Percentiles rank a stretch among this genome's conserved stretches.
Evolutionary conservation across 2,113 vertebrate species (phyloP).

Genomic region (Petaurus breviceps): DNA sequence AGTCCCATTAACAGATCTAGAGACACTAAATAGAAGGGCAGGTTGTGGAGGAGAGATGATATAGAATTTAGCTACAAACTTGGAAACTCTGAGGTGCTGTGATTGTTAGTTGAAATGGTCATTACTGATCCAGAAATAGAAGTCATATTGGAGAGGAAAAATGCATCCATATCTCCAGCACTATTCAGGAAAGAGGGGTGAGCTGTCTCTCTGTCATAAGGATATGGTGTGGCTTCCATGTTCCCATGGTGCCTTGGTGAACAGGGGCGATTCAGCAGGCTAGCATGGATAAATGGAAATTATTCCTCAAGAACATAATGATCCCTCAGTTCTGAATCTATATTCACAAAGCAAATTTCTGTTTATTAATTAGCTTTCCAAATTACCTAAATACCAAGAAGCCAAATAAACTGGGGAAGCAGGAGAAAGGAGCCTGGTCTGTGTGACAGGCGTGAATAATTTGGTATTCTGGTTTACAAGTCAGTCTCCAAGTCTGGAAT

Average conservation of each 20-base stretch:
- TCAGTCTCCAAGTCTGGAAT: neutral
- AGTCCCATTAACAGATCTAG: no score
- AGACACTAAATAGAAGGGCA: no score
- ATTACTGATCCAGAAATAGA: neutral
- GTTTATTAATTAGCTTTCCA: conserved; percentile 56
- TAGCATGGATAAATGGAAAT: neutral
- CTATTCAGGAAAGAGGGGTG: neutral
- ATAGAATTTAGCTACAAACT: neutral
- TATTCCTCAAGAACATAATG: conserved; percentile 24
- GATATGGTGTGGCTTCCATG: conserved; percentile 8
- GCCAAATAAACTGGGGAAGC: conserved; percentile 13
- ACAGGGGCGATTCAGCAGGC: neutral
- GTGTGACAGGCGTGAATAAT: neutral
- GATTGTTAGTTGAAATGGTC: neutral
- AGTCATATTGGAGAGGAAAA: conserved; percentile 23
- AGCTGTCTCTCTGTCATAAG: neutral
- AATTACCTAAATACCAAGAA: conserved; percentile 1
- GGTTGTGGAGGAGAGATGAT: neutral
- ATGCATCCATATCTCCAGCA: neutral
- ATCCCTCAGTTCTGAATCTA: neutral
- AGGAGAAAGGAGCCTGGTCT: neutral
- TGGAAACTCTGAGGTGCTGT: neutral
- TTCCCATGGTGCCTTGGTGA: neutral
- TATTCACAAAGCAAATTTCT: conserved; percentile 41
- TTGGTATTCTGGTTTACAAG: neutral